phyloP scores from a whole-genome alignment of 2,113 vertebrate species.

The Tenebrosternarchus preto region DNA sequence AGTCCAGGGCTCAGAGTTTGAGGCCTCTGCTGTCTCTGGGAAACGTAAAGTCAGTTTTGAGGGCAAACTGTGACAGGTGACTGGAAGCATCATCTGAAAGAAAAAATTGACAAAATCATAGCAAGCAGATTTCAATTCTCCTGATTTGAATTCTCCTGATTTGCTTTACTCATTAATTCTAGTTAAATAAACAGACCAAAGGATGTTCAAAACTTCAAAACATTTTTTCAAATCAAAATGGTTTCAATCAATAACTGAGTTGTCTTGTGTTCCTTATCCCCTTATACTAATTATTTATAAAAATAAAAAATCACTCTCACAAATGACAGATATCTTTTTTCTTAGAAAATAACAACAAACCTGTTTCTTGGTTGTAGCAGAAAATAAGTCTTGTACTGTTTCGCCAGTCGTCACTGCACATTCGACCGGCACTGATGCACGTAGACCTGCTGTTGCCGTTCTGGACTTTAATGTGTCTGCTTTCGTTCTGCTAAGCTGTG shows the following conservation, averaged over 20 bases:
- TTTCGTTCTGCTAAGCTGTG: too few relatives aligned
- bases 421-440: too few relatives aligned
- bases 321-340: neutral
- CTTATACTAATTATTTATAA: too few relatives aligned
- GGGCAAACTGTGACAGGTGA: neutral
- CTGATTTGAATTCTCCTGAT: neutral
- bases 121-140: neutral
- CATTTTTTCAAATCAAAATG: too few relatives aligned
- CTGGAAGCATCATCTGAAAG: constrained; percentile 5
- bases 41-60: neutral
- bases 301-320: neutral
- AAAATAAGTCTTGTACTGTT: neutral
- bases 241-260: neutral
- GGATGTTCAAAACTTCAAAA: too few relatives aligned
- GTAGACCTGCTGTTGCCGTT: too few relatives aligned
- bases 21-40: neutral
- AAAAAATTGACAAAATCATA: neutral
- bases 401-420: too few relatives aligned
- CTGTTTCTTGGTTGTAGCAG: neutral
- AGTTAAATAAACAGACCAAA: neutral
- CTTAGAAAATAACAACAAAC: neutral
- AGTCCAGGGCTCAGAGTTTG: constrained; percentile 2
- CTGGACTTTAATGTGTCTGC: too few relatives aligned
- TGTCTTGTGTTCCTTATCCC: too few relatives aligned
- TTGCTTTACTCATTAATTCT: neutral